Conservation (phyloP, 2,797 vertebrate genomes). For the Oryzias sinensis region DNA sequence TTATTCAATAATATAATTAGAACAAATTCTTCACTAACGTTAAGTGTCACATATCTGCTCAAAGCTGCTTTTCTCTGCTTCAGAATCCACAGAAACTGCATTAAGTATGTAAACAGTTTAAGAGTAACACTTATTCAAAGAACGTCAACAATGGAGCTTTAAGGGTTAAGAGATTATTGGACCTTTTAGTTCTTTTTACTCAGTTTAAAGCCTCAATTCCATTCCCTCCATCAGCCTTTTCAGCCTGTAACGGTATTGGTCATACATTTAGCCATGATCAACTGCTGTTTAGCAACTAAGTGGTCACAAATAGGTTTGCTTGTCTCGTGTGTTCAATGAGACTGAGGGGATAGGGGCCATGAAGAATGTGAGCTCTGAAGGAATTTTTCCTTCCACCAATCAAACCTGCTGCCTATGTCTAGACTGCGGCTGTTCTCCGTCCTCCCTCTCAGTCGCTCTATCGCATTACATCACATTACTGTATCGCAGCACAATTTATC, state of each 20-base stretch:
- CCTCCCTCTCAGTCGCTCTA: slow-evolving; percentile 33
- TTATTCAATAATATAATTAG: no score
- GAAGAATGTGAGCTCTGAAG: slow-evolving; percentile 8
- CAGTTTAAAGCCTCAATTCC: not conserved
- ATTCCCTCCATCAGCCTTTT: not conserved
- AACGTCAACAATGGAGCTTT: no score
- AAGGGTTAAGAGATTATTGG: slow-evolving; percentile 18
- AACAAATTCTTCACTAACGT: no score
- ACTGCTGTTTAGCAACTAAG: slow-evolving; percentile 7
- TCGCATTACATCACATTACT: slow-evolving; percentile 49
- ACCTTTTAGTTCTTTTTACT: not conserved
- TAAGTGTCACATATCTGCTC: no score
- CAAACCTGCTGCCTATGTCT: slow-evolving; percentile 33
- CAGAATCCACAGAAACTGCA: no score
- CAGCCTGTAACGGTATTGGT: slow-evolving; percentile 3
- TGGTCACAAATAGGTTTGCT: slow-evolving; percentile 1
- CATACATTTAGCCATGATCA: not conserved
- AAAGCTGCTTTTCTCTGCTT: no score
- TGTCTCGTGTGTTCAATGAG: not conserved
- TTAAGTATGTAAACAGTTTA: no score
- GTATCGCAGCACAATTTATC: slow-evolving; percentile 28
- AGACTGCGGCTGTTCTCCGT: slow-evolving; percentile 32
- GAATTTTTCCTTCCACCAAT: slow-evolving; percentile 24
- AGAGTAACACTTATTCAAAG: no score
- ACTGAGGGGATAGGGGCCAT: slow-evolving; percentile 11